A percentile compares a stretch with the other conserved stretches of the same genome.
Conservation (phyloP, 2,797 vertebrate species). For the Melanotaenia pygmaea region DNA sequence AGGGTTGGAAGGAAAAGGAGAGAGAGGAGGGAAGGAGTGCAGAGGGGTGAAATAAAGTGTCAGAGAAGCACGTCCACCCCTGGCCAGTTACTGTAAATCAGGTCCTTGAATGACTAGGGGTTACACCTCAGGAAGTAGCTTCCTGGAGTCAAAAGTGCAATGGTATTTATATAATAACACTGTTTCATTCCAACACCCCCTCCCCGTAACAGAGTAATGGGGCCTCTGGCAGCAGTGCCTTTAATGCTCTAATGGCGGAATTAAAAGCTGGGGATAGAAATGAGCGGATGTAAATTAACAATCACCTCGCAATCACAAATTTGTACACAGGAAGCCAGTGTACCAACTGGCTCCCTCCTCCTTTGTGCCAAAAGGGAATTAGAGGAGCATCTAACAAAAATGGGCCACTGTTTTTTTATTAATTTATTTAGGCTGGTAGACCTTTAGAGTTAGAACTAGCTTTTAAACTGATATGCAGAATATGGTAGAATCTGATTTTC, state of each 20-base stretch:
- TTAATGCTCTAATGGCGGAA: constrained; percentile 76
- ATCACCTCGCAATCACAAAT: constrained; percentile 65
- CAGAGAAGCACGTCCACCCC: constrained; percentile 77
- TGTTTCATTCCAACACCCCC: constrained; percentile 78
- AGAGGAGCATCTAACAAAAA: constrained; percentile 51
- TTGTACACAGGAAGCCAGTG: constrained; percentile 42
- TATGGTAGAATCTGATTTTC: not conserved
- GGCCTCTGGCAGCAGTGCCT: constrained; percentile 67
- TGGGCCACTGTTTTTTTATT: constrained; percentile 39
- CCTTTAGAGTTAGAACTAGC: constrained; percentile 23
- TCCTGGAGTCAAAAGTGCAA: constrained; percentile 88
- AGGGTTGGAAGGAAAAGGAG: constrained; percentile 66
- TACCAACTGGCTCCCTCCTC: constrained; percentile 37
- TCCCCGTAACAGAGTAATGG: constrained; percentile 70
- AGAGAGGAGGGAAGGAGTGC: constrained; percentile 44
- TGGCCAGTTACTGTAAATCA: constrained; percentile 84
- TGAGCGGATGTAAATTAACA: constrained; percentile 79
- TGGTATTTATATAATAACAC: constrained; percentile 87
- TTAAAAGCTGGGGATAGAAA: constrained; percentile 79
- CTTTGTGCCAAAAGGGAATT: constrained; percentile 32
- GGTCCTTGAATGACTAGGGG: constrained; percentile 77
- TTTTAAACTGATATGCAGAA: constrained; percentile 10
- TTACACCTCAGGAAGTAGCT: constrained; percentile 82
- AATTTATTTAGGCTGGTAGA: not conserved
- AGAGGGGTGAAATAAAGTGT: constrained; percentile 74